A percentile compares a stretch with the other conserved stretches of the same genome.
Evolutionary conservation across 2,113 vertebrate genomes (phyloP).

Genomic region (Felis chaus): DNA sequence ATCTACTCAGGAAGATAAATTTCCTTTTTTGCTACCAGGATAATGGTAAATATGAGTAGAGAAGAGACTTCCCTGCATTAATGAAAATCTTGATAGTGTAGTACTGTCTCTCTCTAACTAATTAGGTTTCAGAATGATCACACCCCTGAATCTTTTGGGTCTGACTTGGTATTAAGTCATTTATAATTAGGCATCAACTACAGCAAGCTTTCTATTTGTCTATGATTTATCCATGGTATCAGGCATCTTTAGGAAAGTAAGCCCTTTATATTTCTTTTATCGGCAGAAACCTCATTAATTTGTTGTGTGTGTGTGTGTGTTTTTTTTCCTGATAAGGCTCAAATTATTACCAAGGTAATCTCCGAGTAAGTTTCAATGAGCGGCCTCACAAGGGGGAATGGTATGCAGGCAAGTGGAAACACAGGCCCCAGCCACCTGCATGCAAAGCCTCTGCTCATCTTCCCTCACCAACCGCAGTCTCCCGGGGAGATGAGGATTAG

Average conservation of each 20-base stretch:
- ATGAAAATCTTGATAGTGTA: slow-evolving; percentile 68
- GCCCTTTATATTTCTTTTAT: slow-evolving; percentile 78
- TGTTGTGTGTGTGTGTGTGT: background rate
- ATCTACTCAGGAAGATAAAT: background rate
- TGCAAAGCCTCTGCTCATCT: slow-evolving; percentile 42
- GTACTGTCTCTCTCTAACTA: slow-evolving; percentile 69
- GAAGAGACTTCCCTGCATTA: slow-evolving; percentile 37
- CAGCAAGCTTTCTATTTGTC: slow-evolving; percentile 75
- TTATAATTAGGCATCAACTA: slow-evolving; percentile 83
- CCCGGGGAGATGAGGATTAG: slow-evolving; percentile 71
- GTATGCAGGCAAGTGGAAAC: slow-evolving; percentile 74
- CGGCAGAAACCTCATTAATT: slow-evolving; percentile 75
- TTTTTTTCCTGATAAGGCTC: slow-evolving; percentile 59
- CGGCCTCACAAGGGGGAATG: slow-evolving; percentile 53
- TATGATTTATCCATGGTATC: slow-evolving; percentile 73
- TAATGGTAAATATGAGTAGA: background rate
- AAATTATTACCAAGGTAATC: slow-evolving; percentile 78
- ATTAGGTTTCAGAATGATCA: slow-evolving; percentile 78
- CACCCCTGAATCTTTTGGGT: slow-evolving; percentile 77
- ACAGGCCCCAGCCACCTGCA: slow-evolving; percentile 57
- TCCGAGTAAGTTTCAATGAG: slow-evolving; percentile 72
- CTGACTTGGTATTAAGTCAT: slow-evolving; percentile 78
- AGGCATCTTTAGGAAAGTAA: slow-evolving; percentile 78
- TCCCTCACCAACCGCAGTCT: slow-evolving; percentile 45
- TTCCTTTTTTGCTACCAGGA: slow-evolving; percentile 44